phyloP scores from a whole-genome alignment of 2,113 vertebrate genomes.

The Ptychochromis oligacanthus region DNA sequence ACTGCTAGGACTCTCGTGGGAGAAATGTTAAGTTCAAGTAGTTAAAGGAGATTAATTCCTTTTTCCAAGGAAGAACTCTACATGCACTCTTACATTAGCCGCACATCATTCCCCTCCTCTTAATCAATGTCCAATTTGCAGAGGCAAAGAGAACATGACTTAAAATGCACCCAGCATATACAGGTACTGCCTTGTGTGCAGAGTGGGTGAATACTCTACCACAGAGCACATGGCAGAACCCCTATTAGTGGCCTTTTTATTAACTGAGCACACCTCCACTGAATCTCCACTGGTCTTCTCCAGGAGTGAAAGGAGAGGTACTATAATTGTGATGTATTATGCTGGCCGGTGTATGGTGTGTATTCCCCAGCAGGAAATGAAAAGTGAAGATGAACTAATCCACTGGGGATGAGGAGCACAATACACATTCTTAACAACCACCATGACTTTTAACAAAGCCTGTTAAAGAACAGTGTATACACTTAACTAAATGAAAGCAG shows the following conservation, averaged over 20 bases:
- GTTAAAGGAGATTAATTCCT: slow-evolving; percentile 70
- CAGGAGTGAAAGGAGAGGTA: slow-evolving; percentile 6
- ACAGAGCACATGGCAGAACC: slow-evolving; percentile 36
- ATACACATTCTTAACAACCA: slow-evolving; percentile 38
- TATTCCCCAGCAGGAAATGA: slow-evolving; percentile 11
- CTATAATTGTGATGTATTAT: slow-evolving; percentile 53
- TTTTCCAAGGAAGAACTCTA: slow-evolving; percentile 51
- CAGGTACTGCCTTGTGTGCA: slow-evolving; percentile 7
- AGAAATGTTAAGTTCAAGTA: slow-evolving; percentile 45
- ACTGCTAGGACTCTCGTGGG: slow-evolving; percentile 34
- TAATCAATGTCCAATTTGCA: slow-evolving; percentile 70
- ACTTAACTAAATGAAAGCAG: slow-evolving; percentile 48
- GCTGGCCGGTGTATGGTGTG: slow-evolving; percentile 9
- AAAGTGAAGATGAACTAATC: slow-evolving; percentile 44
- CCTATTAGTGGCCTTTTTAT: slow-evolving; percentile 53
- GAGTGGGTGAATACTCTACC: background rate
- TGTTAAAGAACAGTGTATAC: slow-evolving; percentile 18
- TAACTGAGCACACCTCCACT: slow-evolving; percentile 23
- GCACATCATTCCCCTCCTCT: slow-evolving; percentile 38
- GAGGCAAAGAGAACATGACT: slow-evolving; percentile 34
- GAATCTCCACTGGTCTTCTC: slow-evolving; percentile 21
- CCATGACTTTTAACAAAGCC: slow-evolving; percentile 22
- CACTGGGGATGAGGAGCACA: slow-evolving; percentile 26
- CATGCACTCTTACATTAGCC: slow-evolving; percentile 52
- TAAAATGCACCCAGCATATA: slow-evolving; percentile 29